These are phyloP conservation scores for Gyrodactylus salaris DNA, from an alignment of 1,140 invertebrate genomes.

Conservation along the genomic window DNA sequence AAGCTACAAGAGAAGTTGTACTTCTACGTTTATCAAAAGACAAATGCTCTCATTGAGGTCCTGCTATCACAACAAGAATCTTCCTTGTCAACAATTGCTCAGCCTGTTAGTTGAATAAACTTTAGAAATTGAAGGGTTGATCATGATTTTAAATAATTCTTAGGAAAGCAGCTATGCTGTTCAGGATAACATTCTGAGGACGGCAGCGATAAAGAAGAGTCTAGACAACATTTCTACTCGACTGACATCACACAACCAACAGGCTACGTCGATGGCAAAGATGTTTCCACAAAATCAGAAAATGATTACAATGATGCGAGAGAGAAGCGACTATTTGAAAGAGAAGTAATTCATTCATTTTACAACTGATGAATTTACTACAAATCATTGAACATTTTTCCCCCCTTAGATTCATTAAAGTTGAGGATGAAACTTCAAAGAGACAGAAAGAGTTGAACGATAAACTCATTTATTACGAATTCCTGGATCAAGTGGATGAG, in stretches of 20 bases:
- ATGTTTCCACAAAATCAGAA: neutral
- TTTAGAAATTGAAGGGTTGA: neutral
- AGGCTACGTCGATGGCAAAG: neutral
- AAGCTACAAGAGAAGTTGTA: neutral
- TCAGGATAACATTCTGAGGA: neutral
- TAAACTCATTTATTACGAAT: neutral
- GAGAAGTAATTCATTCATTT: neutral
- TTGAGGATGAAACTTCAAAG: neutral
- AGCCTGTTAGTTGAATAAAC: neutral
- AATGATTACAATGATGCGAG: neutral
- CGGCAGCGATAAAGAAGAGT: neutral
- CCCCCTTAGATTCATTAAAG: neutral
- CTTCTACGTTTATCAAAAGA: neutral
- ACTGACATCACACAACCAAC: neutral
- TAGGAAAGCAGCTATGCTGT: neutral
- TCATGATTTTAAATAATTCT: neutral
- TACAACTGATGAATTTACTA: neutral
- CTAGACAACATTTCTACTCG: neutral
- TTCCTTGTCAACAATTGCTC: neutral
- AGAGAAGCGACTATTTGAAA: neutral
- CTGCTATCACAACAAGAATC: neutral
- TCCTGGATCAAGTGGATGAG: neutral
- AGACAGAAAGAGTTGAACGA: neutral
- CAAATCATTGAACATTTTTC: neutral
- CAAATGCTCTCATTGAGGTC: neutral